Percentiles rank a stretch among this genome's conserved stretches.
These are phyloP conservation scores for Linepithema humile DNA, from an alignment of 1,140 invertebrate species.

Conservation along the genomic window DNA sequence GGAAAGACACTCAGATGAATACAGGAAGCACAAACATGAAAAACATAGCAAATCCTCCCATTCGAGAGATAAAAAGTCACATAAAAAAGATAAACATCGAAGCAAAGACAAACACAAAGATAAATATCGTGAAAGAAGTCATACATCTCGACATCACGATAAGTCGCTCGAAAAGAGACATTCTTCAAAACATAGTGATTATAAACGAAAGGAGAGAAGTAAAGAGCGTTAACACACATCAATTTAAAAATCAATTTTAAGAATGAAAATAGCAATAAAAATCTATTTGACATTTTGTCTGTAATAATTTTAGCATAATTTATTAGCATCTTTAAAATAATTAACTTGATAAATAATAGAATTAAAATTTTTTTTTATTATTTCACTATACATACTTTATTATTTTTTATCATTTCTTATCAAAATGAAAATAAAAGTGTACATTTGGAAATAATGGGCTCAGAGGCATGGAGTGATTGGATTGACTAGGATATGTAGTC, in stretches of 20 bases:
- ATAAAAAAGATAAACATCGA: slow-evolving; percentile 39
- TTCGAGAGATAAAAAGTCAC: slow-evolving; percentile 55
- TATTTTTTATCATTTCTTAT: slow-evolving; percentile 1
- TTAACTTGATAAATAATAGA: no score
- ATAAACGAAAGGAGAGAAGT: slow-evolving; percentile 31
- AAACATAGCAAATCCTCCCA: slow-evolving; percentile 43
- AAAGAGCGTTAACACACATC: slow-evolving; percentile 7
- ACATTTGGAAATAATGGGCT: neutral
- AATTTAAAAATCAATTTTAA: neutral
- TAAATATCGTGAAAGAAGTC: slow-evolving; percentile 31
- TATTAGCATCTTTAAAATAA: neutral
- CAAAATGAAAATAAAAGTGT: neutral
- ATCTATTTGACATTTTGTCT: neutral
- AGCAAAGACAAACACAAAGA: slow-evolving; percentile 30
- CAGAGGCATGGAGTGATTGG: neutral
- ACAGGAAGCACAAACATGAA: neutral
- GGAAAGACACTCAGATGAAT: slow-evolving; percentile 38
- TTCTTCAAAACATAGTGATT: slow-evolving; percentile 32
- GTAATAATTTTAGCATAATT: neutral
- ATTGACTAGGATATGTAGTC: neutral
- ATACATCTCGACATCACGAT: slow-evolving; percentile 44
- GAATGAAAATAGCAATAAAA: neutral
- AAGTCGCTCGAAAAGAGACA: slow-evolving; percentile 18
- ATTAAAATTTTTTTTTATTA: neutral
- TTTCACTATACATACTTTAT: neutral